Base-by-base conservation (phyloP, 2,113 vertebrate genomes). In the Orycteropus afer region DNA sequence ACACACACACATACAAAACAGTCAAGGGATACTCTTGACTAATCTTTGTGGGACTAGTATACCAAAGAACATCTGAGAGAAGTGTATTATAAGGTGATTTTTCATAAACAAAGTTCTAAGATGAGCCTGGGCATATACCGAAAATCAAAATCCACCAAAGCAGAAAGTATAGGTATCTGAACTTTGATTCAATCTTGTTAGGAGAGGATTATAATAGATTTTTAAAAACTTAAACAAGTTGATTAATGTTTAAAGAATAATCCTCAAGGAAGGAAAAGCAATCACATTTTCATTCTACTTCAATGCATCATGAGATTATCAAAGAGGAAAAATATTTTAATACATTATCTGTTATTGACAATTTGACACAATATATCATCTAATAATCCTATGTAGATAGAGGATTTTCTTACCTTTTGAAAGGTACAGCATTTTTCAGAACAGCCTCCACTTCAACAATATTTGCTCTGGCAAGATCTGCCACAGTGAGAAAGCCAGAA, bases 341-440 rank as follows among this genome's bases (percentile, higher is more conserved):
- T 81, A 87, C 9, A 86, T 49, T 86, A 80, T 86, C 29, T 88
- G 89, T 61, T 86, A 87, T 29, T 95, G 94, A 91, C 42, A 88
- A 90, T 93, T 49, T 71, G 47, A 65, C 45, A 59, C 74, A 20
- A 45, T 45, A 88, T 82, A 57, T 71, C 45, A 71, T n/a, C 87
- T 81, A 69, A 76, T 59, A 92, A 80, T 17, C 22, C 12, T 61
- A 17, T 20, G 1, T 11, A 47, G 3, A 42, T 0, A 49, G 13
- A 42, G 23, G n/a, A 51, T 23, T 79, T 92, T 65, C 97, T 97
- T 97, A 99, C 99, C 99, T 99, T 98, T 99, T 99, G 97, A 99
- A 99, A 1, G 99, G 99, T 12, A 99, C 97, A 2, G 99, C 99
- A 87, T 98, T 99, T 97, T 98, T 99, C 97, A 99, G 97, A 69